Base-by-base conservation (phyloP, 2,888 invertebrate genomes). In the Silvanus unidentatus region DNA sequence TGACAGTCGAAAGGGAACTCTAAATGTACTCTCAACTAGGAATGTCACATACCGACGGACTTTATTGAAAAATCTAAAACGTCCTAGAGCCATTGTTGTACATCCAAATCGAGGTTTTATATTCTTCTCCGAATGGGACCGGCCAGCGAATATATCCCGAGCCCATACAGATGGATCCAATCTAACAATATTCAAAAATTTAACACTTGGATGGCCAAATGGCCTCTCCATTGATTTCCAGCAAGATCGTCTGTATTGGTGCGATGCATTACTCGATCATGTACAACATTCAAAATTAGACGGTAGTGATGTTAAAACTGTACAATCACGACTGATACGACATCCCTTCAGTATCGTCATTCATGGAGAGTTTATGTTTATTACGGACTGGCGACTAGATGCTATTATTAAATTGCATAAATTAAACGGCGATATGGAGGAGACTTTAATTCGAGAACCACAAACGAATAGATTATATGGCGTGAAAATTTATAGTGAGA, bases 181-280 rank as follows among this genome's bases (percentile, higher is more conserved):
- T 54, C 75, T 94, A 13, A 74, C 88, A 2, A 88, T 94, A 0
- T 96, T 97, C 65, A 84, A 87, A 55, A 90, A 93, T 63, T 82
- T 94, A 0, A 89, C 95, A 0, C 76, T 97, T 0, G 96, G 96
- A 2, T 98, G 97, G 97, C 98, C 98, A 0, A 98, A 98, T 68
- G 97, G 97, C 0, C 73, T 98, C 2, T 90, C 94, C 1, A 89
- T 98, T 50, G 98, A 98, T 71, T 93, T 90, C 64, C 79, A 79
- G 29, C 80, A 82, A 12, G 88, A 96, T 68, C 78, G 95, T 10
- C 76, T 98, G 0, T 98, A 97, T 71, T 98, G 98, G 97, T 96
- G 95, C 63, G 98, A 98, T 67, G 97, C 97, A 2, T 73, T 95
- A 1, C 75, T 97, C 5, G 97, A 98, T 71, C 95, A 97, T 70